These are phyloP conservation scores for Chrysopa pallens DNA, from an alignment of 1,140 invertebrate species.

Conservation along the genomic window DNA sequence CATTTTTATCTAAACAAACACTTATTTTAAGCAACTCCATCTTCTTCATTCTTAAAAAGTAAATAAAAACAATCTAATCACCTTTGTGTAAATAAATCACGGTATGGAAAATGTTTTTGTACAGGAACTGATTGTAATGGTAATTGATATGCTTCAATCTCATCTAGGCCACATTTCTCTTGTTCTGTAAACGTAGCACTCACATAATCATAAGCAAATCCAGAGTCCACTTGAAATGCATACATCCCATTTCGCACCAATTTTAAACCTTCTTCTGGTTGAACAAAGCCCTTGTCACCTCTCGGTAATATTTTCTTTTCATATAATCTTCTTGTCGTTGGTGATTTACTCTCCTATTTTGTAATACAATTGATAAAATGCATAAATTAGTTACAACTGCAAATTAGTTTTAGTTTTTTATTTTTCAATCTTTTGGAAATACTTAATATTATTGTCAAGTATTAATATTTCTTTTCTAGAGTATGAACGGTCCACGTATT, in stretches of 20 bases:
- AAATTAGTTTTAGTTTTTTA: no score
- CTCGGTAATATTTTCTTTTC: background rate
- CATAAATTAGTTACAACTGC: no score
- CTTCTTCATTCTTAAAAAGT: no score
- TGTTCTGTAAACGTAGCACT: slow-evolving; percentile 33
- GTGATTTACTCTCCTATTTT: background rate
- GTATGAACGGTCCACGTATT: no score
- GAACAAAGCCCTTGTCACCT: background rate
- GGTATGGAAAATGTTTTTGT: slow-evolving; percentile 25
- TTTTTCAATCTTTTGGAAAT: no score
- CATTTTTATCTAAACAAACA: no score
- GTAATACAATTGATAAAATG: no score
- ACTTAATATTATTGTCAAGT: no score
- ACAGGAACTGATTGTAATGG: slow-evolving; percentile 30
- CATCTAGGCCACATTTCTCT: slow-evolving; percentile 36
- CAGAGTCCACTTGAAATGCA: slow-evolving; percentile 24
- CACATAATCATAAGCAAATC: slow-evolving; percentile 32
- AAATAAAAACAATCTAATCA: no score
- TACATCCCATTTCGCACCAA: background rate
- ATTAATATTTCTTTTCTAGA: no score
- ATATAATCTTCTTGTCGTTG: background rate
- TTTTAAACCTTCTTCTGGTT: background rate
- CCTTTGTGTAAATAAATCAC: no score
- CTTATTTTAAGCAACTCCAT: no score
- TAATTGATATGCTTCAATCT: slow-evolving; percentile 31